phyloP scores from a whole-genome alignment of 2,113 vertebrate species.

The Equus quagga region DNA sequence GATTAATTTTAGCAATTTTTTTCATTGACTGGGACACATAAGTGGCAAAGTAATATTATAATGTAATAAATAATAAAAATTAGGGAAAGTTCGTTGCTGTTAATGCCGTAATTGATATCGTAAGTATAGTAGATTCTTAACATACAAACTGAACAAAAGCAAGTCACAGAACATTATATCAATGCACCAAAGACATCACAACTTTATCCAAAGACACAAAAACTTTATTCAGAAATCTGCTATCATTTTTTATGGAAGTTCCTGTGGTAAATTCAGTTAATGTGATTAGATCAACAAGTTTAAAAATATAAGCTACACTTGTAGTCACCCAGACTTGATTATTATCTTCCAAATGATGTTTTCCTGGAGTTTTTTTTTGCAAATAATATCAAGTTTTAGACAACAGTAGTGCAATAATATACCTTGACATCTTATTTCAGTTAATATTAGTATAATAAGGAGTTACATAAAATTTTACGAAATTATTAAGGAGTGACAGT shows the following conservation, averaged over 20 bases:
- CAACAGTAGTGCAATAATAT: not conserved
- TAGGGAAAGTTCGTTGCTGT: not conserved
- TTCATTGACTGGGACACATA: not conserved
- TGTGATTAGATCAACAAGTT: constrained; percentile 17
- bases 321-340: not conserved
- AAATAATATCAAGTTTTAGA: not conserved
- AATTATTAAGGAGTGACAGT: not conserved
- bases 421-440: not conserved
- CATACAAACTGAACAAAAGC: not conserved
- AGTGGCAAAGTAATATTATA: not conserved
- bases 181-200: not conserved
- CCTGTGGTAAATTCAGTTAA: not conserved
- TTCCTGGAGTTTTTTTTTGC: constrained; percentile 37
- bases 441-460: not conserved
- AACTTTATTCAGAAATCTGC: not conserved
- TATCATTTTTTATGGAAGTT: not conserved
- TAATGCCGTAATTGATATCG: not conserved
- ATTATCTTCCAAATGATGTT: not conserved
- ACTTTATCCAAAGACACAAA: not conserved
- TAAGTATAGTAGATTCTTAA: not conserved
- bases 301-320: not conserved
- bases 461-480: not conserved
- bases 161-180: not conserved
- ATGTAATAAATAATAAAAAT: not conserved
- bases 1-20: not conserved